Base-by-base conservation (phyloP, 2,888 invertebrate species). In the Dioctria linearis region DNA sequence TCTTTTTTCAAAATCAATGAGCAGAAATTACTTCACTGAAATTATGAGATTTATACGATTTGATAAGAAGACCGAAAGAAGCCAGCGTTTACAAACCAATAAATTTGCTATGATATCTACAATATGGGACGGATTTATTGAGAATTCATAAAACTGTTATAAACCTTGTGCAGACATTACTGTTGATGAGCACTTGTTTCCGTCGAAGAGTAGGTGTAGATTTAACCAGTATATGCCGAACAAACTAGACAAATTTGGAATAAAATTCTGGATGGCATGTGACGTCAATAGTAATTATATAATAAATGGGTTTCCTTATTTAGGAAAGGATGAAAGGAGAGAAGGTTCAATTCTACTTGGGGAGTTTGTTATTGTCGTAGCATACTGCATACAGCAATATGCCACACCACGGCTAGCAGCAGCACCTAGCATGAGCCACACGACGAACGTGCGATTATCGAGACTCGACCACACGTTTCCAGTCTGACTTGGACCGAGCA, bases 211-310 rank as follows among this genome's bases (percentile, higher is more conserved):
- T 42, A 66, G 66, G 42, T 66, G 66, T n/a, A 5, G 3, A 66
- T 66, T 66, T 66, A 66, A 40, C 11, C 66, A 66, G 37, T 66
- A 66, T 25, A 66, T 66, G 43, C 66, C 66, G n/a, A 66, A 66
- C 42, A 66, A 66, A 66, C 40, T 42, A 66, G 39, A 42, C 11
- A 66, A 66, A 66, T 66, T 66, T 66, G 66, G 66, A 9, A 66
- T 66, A 40, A 66, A 66, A 66, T 66, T 66, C 42, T 66, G 66
- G 66, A 4, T 66, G 42, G 66, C 66, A 5, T 5, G 8, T 6
- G 5, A 66, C 42, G 66, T 66, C 11, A 42, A 42, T 11, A 66
- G 66, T 42, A 66, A 66, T 8, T 66, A 66, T 42, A 4, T 66
- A 40, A 8, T 66, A 42, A 66, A 42, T 66, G 39, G 42, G 5